These are phyloP conservation scores for Leptoteleia sp. DNA, from an alignment of 1,140 invertebrate species.

Conservation along the genomic window DNA sequence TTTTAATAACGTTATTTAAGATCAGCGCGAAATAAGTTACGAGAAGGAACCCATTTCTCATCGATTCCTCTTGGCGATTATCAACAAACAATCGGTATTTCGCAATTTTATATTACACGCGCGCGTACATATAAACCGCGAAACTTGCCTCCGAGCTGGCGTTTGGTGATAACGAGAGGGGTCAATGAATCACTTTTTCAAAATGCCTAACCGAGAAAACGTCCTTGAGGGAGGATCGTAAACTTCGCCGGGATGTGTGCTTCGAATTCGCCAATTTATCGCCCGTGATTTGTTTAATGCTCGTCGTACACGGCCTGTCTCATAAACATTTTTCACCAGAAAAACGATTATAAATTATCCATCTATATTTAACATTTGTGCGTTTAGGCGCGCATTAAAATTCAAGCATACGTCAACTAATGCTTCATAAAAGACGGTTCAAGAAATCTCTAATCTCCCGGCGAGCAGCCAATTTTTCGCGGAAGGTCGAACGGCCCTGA, in stretches of 20 bases:
- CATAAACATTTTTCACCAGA: conserved; percentile 28
- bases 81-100: conserved; percentile 26
- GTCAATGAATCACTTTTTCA: conserved; percentile 51
- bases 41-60: not conserved
- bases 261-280: conserved; percentile 46
- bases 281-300: conserved; percentile 51
- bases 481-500: not conserved
- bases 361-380: conserved; percentile 31
- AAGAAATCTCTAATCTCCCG: not conserved
- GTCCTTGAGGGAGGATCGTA: conserved; percentile 52
- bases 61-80: not conserved
- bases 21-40: not conserved
- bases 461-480: conserved; percentile 17
- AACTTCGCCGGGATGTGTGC: conserved; percentile 40
- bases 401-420: conserved; percentile 14
- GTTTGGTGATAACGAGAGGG: conserved; percentile 45
- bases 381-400: conserved; percentile 20
- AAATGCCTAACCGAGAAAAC: conserved; percentile 43
- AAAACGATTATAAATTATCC: conserved; percentile 42
- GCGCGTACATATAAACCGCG: conserved; percentile 18
- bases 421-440: not conserved
- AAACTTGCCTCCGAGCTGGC: conserved; percentile 31
- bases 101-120: conserved; percentile 23
- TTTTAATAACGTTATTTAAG: not conserved
- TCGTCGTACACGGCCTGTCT: conserved; percentile 14